These are phyloP conservation scores for Pterophyllum scalare DNA, from an alignment of 2,113 vertebrate species.

Conservation along the genomic window DNA sequence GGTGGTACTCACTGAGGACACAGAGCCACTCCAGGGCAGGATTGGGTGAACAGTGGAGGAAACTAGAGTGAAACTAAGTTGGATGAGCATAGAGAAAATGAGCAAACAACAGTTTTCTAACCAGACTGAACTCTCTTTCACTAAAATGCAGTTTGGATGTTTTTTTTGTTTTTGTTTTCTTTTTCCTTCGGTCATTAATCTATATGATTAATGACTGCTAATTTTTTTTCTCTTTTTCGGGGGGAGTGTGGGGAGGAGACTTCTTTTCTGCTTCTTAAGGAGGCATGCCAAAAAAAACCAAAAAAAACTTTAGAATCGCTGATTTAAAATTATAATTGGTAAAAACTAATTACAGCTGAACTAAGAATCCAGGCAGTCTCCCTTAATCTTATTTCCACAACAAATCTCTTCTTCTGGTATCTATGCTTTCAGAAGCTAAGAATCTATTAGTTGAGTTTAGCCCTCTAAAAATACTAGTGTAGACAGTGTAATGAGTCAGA, in stretches of 20 bases:
- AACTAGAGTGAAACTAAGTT: not conserved
- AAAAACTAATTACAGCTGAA: not conserved
- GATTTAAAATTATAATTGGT: not conserved
- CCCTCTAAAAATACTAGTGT: constrained; percentile 32
- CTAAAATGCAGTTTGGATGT: too few species aligned
- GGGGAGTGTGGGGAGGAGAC: too few species aligned
- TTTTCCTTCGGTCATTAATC: too few species aligned
- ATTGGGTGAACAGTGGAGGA: not conserved
- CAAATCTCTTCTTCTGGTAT: constrained; percentile 28
- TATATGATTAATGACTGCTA: too few species aligned
- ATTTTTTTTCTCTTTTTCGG: too few species aligned
- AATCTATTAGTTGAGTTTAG: constrained; percentile 37
- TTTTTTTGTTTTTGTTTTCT: too few species aligned
- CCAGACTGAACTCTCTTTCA: too few species aligned
- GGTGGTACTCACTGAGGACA: not conserved
- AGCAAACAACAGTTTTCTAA: not conserved
- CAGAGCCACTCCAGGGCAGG: not conserved
- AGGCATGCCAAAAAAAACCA: not conserved
- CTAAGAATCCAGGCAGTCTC: not conserved
- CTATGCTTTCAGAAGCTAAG: constrained; percentile 43
- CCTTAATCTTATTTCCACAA: constrained; percentile 22
- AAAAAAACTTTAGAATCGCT: not conserved
- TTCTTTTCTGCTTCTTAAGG: not conserved
- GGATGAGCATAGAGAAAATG: not conserved
- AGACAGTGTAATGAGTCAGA: constrained; percentile 46